Evolutionary conservation across 2,797 vertebrate species (phyloP), one percentile per base, ranked within the genome.

Genomic region (Gorsachius magnificus): DNA sequence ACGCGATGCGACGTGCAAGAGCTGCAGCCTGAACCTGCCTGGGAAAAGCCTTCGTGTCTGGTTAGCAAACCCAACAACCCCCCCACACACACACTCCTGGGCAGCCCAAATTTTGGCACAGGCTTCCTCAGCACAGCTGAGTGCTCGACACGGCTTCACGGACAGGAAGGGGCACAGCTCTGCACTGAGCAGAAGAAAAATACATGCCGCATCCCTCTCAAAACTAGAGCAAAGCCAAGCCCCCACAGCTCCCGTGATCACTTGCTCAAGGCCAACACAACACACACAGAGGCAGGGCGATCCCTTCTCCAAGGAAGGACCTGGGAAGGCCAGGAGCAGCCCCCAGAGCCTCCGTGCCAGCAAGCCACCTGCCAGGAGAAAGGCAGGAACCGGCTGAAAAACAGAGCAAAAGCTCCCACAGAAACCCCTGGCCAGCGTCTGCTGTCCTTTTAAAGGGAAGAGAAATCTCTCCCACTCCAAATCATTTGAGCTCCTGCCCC

Each of bases 131-230:
- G 56, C 22, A 2, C 18, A 18, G 5, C 50, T 64, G 2, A 31
- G 65, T 0, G 4, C 56, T 53, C 0, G 0, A 8, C 20, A 5
- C 0, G 0, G 36, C 63, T 48, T 26, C 33, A 5, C 28, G 4
- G 0, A 19, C 0, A 1, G 53, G 16, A 50, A 71, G 31, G 54
- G 38, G 41, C 75, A 33, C 21, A 24, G 0, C 56, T 48, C 74
- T 10, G 31, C 35, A 11, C 26, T 1, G 38, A 33, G 61, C 54
- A 51, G 33, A 41, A 29, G 25, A 26, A 50, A 70, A 56, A 31
- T 1, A n/a, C 0, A 1, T 4, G 12, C 53, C 58, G 43, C 35
- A 17, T 56, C 17, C 58, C 68, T 8, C 13, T 19, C 68, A n/a
- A 12, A 56, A 38, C 74, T 11, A 61, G 10, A 64, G 19, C 7